Percentiles rank a stretch among this genome's conserved stretches.
These are phyloP conservation scores for Cynaeus angustus DNA, from an alignment of 2,888 invertebrate genomes.

Conservation along the genomic window DNA sequence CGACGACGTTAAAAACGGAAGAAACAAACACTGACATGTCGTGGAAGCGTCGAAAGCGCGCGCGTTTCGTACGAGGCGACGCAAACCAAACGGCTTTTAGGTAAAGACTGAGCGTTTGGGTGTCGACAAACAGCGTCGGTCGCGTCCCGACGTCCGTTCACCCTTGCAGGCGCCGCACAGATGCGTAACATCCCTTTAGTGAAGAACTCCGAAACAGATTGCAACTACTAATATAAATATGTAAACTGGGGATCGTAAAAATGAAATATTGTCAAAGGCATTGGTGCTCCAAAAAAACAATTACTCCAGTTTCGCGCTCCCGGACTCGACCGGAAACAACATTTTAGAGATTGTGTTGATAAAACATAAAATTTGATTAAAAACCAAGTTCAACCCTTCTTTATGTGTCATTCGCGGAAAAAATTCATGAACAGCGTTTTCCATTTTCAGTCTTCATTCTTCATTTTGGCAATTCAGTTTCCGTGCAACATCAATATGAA, in stretches of 20 bases:
- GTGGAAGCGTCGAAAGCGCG: slow-evolving; percentile 48
- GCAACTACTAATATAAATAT: slow-evolving; percentile 28
- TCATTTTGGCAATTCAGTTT: no score
- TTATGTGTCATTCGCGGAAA: background rate
- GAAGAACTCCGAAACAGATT: slow-evolving; percentile 49
- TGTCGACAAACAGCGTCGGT: slow-evolving; percentile 55
- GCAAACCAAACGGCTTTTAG: slow-evolving; percentile 59
- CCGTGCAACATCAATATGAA: no score
- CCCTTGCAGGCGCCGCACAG: slow-evolving; percentile 64
- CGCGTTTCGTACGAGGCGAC: slow-evolving; percentile 53
- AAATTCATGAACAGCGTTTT: no score
- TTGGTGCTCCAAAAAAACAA: background rate
- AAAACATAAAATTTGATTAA: background rate
- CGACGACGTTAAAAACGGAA: slow-evolving; percentile 27
- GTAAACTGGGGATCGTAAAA: slow-evolving; percentile 17
- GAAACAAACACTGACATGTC: slow-evolving; percentile 50
- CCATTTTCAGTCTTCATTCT: no score
- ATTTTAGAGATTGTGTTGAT: background rate
- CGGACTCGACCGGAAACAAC: background rate
- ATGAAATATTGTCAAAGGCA: slow-evolving; percentile 8
- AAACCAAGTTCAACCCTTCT: no score
- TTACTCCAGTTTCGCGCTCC: background rate
- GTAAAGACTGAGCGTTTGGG: slow-evolving; percentile 60
- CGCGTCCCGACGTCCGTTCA: slow-evolving; percentile 64
- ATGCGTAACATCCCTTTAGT: slow-evolving; percentile 59